Percentiles rank a stretch among this genome's conserved stretches.
phyloP scores from a whole-genome alignment of 2,797 vertebrate species.

The Sylvilagus floridanus region DNA sequence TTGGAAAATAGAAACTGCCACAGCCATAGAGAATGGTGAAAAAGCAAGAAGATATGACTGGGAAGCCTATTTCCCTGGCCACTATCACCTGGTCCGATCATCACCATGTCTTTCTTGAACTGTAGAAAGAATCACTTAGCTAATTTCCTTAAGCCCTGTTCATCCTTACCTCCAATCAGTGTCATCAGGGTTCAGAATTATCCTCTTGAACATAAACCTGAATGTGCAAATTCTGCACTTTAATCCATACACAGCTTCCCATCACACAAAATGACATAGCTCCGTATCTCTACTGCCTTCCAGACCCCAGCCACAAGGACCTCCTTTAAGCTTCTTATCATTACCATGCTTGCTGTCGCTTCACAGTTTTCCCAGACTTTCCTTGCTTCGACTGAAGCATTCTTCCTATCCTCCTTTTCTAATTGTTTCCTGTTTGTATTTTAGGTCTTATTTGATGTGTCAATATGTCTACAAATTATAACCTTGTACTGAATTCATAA shows the following conservation, averaged over 20 bases:
- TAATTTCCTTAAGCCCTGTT: background rate
- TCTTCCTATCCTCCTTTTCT: background rate
- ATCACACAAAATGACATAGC: background rate
- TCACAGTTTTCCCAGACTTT: background rate
- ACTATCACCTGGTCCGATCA: background rate
- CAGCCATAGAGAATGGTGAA: background rate
- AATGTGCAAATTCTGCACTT: background rate
- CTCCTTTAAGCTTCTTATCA: background rate
- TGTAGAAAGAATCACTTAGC: background rate
- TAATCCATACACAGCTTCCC: background rate
- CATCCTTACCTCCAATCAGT: background rate
- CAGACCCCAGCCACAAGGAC: background rate
- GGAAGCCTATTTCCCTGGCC: background rate
- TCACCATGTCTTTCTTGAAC: background rate
- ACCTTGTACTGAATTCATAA: background rate
- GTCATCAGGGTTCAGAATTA: background rate
- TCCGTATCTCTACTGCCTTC: background rate
- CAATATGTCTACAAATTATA: background rate
- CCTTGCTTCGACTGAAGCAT: background rate
- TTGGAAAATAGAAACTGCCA: background rate
- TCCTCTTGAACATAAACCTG: background rate
- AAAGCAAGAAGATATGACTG: background rate
- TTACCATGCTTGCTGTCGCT: background rate
- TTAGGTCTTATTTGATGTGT: background rate
- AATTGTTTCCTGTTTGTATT: background rate